These are phyloP conservation scores for Leptopilina boulardi DNA, from an alignment of 1,140 invertebrate genomes.

Conservation along the genomic window DNA sequence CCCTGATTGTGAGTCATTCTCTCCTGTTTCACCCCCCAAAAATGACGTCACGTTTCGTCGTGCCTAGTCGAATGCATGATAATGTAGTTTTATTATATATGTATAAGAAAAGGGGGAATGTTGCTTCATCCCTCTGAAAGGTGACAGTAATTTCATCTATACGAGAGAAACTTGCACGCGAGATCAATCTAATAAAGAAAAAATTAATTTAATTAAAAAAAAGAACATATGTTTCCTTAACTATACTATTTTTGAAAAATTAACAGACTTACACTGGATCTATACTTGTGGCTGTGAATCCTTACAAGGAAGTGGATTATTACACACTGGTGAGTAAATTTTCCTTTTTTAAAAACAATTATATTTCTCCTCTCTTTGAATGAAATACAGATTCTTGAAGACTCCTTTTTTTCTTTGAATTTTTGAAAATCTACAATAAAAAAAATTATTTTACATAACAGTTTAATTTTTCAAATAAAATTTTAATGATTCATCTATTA, in stretches of 20 bases:
- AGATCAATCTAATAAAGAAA: not conserved
- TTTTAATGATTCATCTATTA: too few species aligned
- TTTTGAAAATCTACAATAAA: not conserved
- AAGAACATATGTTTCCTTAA: conserved; percentile 77
- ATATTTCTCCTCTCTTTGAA: not conserved
- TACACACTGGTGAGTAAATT: conserved; percentile 89
- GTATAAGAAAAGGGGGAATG: conserved; percentile 49
- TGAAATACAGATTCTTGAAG: conserved; percentile 13
- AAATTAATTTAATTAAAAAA: not conserved
- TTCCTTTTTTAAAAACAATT: not conserved
- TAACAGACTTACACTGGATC: conserved; percentile 92
- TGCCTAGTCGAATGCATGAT: conserved; percentile 53
- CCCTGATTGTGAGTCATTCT: conserved; percentile 62
- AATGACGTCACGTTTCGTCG: conserved; percentile 60
- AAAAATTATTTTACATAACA: too few species aligned
- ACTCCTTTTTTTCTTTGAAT: not conserved
- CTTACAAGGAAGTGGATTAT: conserved; percentile 94
- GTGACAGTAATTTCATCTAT: conserved; percentile 31
- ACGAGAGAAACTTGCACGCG: not conserved
- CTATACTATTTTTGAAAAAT: conserved; percentile 48
- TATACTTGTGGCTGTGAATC: conserved; percentile 97
- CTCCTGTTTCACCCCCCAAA: conserved; percentile 51
- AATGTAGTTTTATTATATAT: conserved; percentile 62
- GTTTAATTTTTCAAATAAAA: too few species aligned
- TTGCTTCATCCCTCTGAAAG: too few species aligned